These are phyloP conservation scores for Mylabris sibirica DNA, from an alignment of 2,888 invertebrate species.

Conservation along the genomic window DNA sequence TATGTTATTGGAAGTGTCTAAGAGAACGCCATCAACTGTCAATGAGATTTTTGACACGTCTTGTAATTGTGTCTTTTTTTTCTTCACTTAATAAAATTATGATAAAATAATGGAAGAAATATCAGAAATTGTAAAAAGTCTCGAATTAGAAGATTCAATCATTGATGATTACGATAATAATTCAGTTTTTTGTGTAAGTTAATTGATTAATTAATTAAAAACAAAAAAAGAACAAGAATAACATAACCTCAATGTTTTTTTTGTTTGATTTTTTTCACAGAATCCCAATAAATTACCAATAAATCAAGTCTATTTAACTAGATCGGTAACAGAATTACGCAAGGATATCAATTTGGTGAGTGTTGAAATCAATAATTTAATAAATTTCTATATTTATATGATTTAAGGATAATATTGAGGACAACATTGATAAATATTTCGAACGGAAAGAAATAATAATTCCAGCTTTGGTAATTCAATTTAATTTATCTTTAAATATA, in stretches of 20 bases:
- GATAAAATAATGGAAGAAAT: slow-evolving; percentile 35
- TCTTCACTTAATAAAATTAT: neutral
- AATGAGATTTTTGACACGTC: no score
- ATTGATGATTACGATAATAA: slow-evolving; percentile 31
- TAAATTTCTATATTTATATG: slow-evolving; percentile 39
- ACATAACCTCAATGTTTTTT: slow-evolving; percentile 31
- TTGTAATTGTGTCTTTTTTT: no score
- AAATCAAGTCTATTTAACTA: slow-evolving; percentile 59
- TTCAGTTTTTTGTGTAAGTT: slow-evolving; percentile 35
- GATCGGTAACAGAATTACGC: slow-evolving; percentile 43
- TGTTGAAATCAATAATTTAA: neutral
- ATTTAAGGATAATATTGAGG: slow-evolving; percentile 38
- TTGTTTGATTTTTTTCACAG: slow-evolving; percentile 58
- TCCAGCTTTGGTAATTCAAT: slow-evolving; percentile 52
- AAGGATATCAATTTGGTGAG: slow-evolving; percentile 43
- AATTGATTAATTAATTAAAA: slow-evolving; percentile 2
- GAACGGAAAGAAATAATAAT: slow-evolving; percentile 49
- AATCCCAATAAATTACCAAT: slow-evolving; percentile 68
- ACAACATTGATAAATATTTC: slow-evolving; percentile 37
- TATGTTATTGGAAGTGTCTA: no score
- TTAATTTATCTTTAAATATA: slow-evolving; percentile 40
- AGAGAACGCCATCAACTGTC: no score
- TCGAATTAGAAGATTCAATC: slow-evolving; percentile 22
- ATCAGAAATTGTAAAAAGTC: slow-evolving; percentile 30
- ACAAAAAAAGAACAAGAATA: neutral